Evolutionary conservation across 1,140 invertebrate species (phyloP), one percentile per base, ranked within the genome.

Genomic region (Conus betulinus): DNA sequence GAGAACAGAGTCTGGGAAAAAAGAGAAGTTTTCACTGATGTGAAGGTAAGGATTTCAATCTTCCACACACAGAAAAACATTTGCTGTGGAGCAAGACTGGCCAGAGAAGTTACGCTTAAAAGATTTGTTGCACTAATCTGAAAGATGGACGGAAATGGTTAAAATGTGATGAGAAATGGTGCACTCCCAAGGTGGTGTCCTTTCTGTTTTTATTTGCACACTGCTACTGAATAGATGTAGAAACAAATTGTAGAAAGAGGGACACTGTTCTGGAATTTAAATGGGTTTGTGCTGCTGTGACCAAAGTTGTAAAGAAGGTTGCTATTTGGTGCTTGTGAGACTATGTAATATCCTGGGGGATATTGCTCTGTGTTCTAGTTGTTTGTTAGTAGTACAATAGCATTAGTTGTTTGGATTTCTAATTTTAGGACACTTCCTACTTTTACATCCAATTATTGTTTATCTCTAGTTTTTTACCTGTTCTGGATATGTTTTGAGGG

Each of bases 251-350:
- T 8, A 60, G 57, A 11, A 84, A 84, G 53, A 84, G 10, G 23
- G 15, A 27, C 4, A 17, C 7, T 39, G 8, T 17, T 51, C 39
- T 39, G 23, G 23, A 78, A 7, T 17, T 25, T 20, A 23, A 74
- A 74, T 74, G 20, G 13, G 11, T 74, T n/a, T 20, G 15, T 60
- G 57, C 79, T 81, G 79, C 79, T 81, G 76, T 23, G 27, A 51
- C 17, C 67, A 71, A 71, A 20, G 67, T 7, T n/a, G 67, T 71
- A 71, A 71, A 71, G 67, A 81, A 53, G 51, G 52, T 10, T 13
- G 39, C 89, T 91, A 91, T 92, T 93, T 92, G 90, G 89, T 89
- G 89, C 88, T 71, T 90, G 92, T 93, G 91, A 92, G 91, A 91
- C 89, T 92, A 92, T 91, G 88, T 89, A 87, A 90, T 93, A 88